phyloP scores from a whole-genome alignment of 2,113 vertebrate genomes.

The Chroicocephalus ridibundus region DNA sequence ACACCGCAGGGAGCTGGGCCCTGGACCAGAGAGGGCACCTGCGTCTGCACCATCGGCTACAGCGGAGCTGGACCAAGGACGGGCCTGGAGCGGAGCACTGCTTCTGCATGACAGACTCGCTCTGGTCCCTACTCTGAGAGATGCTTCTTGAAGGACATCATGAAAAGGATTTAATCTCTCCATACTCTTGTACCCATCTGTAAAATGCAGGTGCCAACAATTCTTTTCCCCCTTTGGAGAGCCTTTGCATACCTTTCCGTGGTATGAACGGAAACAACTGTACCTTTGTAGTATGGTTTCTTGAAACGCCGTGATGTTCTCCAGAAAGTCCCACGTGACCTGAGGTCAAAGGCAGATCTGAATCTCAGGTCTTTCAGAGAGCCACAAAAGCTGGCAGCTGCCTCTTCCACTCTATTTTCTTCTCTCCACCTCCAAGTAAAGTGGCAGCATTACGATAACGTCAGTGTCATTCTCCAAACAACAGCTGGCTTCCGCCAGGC shows the following conservation, averaged over 20 bases:
- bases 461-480: fast-evolving
- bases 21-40: background rate
- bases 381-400: background rate
- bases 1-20: fast-evolving
- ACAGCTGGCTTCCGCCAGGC: background rate
- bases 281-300: background rate
- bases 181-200: background rate
- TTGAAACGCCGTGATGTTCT: background rate
- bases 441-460: background rate
- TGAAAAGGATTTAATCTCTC: background rate
- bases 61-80: background rate
- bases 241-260: background rate
- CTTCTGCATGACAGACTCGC: background rate
- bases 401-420: background rate
- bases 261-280: background rate
- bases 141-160: fast-evolving
- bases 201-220: background rate
- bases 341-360: background rate
- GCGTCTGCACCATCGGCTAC: background rate
- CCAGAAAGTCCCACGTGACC: background rate
- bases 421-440: background rate
- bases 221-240: background rate
- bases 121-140: background rate
- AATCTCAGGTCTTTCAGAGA: background rate
- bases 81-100: background rate